Evolutionary conservation across 1,140 invertebrate genomes (phyloP).

Genomic region (Lanistes nyassanus): DNA sequence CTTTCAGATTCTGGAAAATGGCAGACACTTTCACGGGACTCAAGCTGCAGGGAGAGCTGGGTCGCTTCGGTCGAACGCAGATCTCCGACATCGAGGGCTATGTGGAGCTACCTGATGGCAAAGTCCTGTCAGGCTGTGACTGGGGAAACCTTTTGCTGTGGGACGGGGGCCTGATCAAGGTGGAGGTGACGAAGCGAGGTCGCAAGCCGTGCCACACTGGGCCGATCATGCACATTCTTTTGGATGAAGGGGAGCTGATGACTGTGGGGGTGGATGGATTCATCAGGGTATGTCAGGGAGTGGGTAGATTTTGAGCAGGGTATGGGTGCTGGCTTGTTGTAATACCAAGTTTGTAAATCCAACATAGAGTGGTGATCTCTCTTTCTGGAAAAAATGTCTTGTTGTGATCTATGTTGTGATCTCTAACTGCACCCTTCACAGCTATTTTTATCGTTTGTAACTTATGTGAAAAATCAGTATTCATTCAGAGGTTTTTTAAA

Average conservation of each 20-base stretch:
- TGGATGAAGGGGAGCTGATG: constrained; percentile 73
- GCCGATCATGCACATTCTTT: constrained; percentile 80
- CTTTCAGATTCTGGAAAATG: constrained; percentile 86
- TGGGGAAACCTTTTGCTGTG: constrained; percentile 92
- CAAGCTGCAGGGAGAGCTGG: constrained; percentile 85
- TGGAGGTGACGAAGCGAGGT: constrained; percentile 68
- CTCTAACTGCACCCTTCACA: too few relatives aligned
- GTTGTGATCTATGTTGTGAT: too few relatives aligned
- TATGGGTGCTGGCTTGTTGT: too few relatives aligned
- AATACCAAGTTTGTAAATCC: too few relatives aligned
- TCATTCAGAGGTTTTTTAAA: too few relatives aligned
- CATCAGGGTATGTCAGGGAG: constrained; percentile 71
- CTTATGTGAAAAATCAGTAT: too few relatives aligned
- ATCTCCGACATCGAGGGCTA: constrained; percentile 87
- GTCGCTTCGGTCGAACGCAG: constrained; percentile 89
- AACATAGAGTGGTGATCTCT: too few relatives aligned
- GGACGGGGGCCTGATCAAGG: constrained; percentile 86
- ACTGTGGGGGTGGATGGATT: constrained; percentile 81
- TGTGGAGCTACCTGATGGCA: constrained; percentile 86
- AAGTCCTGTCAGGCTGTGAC: constrained; percentile 85
- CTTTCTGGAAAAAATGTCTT: too few relatives aligned
- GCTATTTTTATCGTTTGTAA: too few relatives aligned
- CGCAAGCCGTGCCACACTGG: constrained; percentile 78
- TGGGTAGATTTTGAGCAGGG: too few relatives aligned
- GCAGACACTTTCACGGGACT: constrained; percentile 87